A percentile compares a stretch with the other conserved stretches of the same genome.
phyloP scores from a whole-genome alignment of 2,797 vertebrate species.

The Emydoidea blandingii region DNA sequence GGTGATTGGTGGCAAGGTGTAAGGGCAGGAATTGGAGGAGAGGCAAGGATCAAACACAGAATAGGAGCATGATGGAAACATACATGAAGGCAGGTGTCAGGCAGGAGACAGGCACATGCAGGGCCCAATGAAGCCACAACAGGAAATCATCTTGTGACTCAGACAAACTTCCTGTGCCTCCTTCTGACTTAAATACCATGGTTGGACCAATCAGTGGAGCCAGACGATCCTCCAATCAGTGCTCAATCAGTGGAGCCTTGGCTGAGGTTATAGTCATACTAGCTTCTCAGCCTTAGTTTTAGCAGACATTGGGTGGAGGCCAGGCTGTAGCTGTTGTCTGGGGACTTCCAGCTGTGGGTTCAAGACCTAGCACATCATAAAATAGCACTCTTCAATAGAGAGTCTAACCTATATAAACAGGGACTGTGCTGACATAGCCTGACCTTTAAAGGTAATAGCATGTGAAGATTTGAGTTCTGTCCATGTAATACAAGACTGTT shows the following conservation, averaged over 20 bases:
- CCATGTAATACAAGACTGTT: too few species aligned
- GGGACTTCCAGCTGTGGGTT: neutral
- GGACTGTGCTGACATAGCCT: neutral
- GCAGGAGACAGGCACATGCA: neutral
- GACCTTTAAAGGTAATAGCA: neutral
- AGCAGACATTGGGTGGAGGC: neutral
- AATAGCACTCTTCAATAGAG: neutral
- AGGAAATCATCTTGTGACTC: neutral
- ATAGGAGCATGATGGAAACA: neutral
- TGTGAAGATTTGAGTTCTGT: too few species aligned
- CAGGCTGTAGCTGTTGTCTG: neutral
- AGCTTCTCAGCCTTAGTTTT: neutral
- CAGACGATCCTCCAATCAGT: neutral
- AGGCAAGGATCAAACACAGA: neutral
- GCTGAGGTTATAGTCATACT: neutral
- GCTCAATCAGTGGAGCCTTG: neutral
- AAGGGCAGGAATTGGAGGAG: neutral
- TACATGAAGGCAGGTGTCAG: too few species aligned
- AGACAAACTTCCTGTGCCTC: neutral
- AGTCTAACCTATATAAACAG: neutral
- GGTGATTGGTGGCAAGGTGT: neutral
- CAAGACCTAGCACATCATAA: neutral
- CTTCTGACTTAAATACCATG: neutral
- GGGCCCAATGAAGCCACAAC: neutral
- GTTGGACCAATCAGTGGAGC: neutral